Evolutionary conservation across 2,888 invertebrate species (phyloP).

Genomic region (Brachynemurus nebulosus): DNA sequence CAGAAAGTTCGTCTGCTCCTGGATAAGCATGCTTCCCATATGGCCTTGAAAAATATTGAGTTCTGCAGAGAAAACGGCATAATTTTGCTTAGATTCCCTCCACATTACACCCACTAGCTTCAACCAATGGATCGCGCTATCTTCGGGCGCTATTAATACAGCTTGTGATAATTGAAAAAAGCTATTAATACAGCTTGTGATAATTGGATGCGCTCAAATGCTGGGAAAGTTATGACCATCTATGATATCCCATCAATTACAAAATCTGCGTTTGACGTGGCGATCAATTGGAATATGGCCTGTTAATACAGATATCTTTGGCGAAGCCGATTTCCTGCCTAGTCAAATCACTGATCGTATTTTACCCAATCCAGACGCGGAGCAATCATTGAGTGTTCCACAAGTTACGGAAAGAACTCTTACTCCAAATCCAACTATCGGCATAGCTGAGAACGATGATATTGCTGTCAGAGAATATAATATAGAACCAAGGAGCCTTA

Average conservation of each 20-base stretch:
- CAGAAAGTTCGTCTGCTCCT: conserved; percentile 14
- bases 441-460: not conserved
- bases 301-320: conserved; percentile 17
- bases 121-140: conserved; percentile 25
- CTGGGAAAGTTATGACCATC: conserved; percentile 21
- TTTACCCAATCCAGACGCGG: not conserved
- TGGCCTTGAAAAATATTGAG: conserved; percentile 17
- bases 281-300: conserved; percentile 18
- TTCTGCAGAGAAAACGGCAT: conserved; percentile 24
- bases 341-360: conserved; percentile 11
- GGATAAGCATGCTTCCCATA: conserved; percentile 17
- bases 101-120: conserved; percentile 25
- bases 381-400: not conserved
- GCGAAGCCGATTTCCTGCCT: conserved; percentile 8
- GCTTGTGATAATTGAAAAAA: conserved; percentile 25
- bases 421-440: not conserved
- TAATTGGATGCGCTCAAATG: conserved; percentile 21
- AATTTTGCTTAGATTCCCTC: conserved; percentile 23
- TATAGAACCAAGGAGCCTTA: not conserved
- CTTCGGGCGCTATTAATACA: too few relatives aligned
- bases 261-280: conserved; percentile 11
- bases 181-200: conserved; percentile 20
- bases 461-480: not conserved
- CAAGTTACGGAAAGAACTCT: too few relatives aligned
- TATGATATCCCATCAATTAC: conserved; percentile 21